phyloP scores from a whole-genome alignment of 2,113 vertebrate species.

The Archocentrus centrarchus region DNA sequence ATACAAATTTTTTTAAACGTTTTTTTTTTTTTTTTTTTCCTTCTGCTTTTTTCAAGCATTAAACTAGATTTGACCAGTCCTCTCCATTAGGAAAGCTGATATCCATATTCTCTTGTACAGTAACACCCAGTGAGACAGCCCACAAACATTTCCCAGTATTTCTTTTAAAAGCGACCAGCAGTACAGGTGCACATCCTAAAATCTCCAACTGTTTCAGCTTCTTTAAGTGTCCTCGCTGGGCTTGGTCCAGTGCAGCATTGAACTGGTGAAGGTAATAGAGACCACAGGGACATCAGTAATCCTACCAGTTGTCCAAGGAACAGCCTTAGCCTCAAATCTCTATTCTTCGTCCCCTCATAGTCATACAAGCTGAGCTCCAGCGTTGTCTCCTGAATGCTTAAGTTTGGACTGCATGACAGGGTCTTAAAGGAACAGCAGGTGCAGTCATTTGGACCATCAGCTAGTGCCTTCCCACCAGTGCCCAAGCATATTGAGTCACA shows the following conservation, averaged over 20 bases:
- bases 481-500: constrained; percentile 72
- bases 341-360: constrained; percentile 49
- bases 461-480: constrained; percentile 61
- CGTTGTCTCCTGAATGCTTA: constrained; percentile 44
- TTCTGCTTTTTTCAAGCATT: background rate
- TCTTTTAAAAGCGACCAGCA: constrained; percentile 1
- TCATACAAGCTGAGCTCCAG: constrained; percentile 21
- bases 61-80: background rate
- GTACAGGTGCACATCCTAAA: constrained; percentile 10
- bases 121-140: background rate
- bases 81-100: background rate
- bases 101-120: background rate
- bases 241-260: constrained; percentile 26
- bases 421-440: constrained; percentile 62
- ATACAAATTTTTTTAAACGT: background rate
- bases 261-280: constrained; percentile 66
- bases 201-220: constrained; percentile 6
- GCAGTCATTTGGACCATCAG: constrained; percentile 63
- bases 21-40: too few species aligned
- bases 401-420: constrained; percentile 23
- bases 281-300: constrained; percentile 66
- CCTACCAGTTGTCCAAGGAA: constrained; percentile 60
- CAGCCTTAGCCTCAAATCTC: constrained; percentile 53
- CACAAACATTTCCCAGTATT: background rate
- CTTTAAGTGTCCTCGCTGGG: constrained; percentile 14